A percentile compares a stretch with the other conserved stretches of the same genome.
phyloP scores from a whole-genome alignment of 23 tunicate species.

The Clavelina lepadiformis region DNA sequence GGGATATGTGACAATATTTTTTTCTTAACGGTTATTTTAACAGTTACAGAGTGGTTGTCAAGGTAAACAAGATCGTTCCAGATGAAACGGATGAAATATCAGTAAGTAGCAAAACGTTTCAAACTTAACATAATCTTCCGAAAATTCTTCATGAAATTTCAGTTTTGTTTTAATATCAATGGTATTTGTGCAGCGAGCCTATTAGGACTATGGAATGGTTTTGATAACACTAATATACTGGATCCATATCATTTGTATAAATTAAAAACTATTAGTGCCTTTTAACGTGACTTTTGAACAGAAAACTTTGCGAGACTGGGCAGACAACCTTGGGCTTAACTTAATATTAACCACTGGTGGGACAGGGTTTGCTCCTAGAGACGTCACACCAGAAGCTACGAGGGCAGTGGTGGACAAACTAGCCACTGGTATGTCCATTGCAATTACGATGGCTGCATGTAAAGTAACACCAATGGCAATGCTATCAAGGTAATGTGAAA shows the following conservation, averaged over 20 bases:
- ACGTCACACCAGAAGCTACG: constrained; percentile 98
- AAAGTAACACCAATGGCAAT: constrained; percentile 61
- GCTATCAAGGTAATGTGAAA: constrained; percentile 89
- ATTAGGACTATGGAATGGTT: too few relatives aligned
- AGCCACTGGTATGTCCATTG: constrained; percentile 57
- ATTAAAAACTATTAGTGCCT: neutral
- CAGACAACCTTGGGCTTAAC: constrained; percentile 56
- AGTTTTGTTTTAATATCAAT: too few relatives aligned
- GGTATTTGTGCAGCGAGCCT: too few relatives aligned
- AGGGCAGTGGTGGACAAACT: constrained; percentile 75
- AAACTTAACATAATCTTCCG: too few relatives aligned
- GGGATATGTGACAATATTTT: neutral
- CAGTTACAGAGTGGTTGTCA: constrained; percentile 56
- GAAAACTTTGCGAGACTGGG: constrained; percentile 70
- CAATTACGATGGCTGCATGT: constrained; percentile 56
- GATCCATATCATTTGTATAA: neutral
- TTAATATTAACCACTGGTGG: constrained; percentile 94
- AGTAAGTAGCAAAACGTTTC: too few relatives aligned
- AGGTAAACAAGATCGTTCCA: constrained; percentile 84
- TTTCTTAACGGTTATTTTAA: neutral
- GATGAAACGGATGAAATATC: constrained; percentile 58
- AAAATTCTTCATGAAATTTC: too few relatives aligned
- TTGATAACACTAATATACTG: too few relatives aligned
- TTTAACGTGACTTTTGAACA: neutral
- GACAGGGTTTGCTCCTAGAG: constrained; percentile 86